Percentiles rank a stretch among this genome's conserved stretches.
phyloP scores from a whole-genome alignment of 2,888 invertebrate genomes.

The Phalera bucephala region DNA sequence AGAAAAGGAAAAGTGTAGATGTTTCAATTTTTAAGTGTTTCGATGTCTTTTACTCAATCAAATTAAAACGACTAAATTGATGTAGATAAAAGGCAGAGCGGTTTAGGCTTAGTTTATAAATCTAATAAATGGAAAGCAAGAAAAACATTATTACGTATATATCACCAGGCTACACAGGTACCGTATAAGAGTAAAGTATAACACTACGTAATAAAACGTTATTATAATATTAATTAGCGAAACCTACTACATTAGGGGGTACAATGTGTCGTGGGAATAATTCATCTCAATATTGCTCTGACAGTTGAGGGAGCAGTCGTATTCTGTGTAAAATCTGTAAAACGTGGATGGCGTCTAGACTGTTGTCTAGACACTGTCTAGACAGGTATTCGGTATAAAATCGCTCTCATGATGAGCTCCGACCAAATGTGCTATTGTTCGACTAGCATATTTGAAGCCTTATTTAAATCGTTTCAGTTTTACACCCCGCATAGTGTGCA shows the following conservation, averaged over 20 bases:
- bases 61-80: too few relatives aligned
- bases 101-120: too few relatives aligned
- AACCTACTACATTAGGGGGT: not conserved
- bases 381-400: slow-evolving; percentile 76
- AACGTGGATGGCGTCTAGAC: slow-evolving; percentile 76
- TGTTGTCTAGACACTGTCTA: slow-evolving; percentile 76
- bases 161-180: not conserved
- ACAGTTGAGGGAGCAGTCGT: slow-evolving; percentile 33
- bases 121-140: too few relatives aligned
- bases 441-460: slow-evolving; percentile 37
- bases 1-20: too few relatives aligned
- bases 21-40: too few relatives aligned
- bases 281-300: slow-evolving; percentile 29
- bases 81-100: too few relatives aligned
- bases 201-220: not conserved
- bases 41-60: too few relatives aligned
- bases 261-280: slow-evolving; percentile 14
- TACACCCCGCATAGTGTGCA: slow-evolving; percentile 9
- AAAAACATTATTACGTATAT: too few relatives aligned
- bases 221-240: slow-evolving; percentile 3
- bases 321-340: slow-evolving; percentile 50
- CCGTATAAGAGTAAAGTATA: not conserved
- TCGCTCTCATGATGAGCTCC: slow-evolving; percentile 62
- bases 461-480: slow-evolving; percentile 12
- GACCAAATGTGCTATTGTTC: slow-evolving; percentile 55